Evolutionary conservation across 2,888 invertebrate genomes (phyloP), one percentile per base, ranked within the genome.

Genomic region (Coelopa pilipes): DNA sequence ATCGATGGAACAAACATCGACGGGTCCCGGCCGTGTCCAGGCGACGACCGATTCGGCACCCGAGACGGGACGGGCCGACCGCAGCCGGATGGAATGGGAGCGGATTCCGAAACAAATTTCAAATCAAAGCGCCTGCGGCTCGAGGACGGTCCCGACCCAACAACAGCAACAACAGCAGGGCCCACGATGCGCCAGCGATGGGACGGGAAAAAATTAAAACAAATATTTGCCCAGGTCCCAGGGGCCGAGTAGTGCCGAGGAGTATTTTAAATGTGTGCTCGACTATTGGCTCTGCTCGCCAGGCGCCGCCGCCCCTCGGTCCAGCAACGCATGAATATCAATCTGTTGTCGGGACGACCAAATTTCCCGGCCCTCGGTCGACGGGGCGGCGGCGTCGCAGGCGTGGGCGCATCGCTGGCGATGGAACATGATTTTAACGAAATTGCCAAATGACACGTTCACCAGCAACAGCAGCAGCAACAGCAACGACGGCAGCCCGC

Each of bases 371-470:
- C 34, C 34, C n/a, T 62, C 57, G 17, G 17, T 57, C 17, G 57
- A 11, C 62, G 34, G 66, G 24, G 24, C 13, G n/a, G 34, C 55
- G 55, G 62, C 62, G 46, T 15, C 24, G 34, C n/a, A 2, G 67
- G n/a, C 13, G n/a, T 55, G 21, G 67, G n/a, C 50, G 67, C 53
- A 21, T 55, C 67, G 53, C 34, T 34, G 55, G 53, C n/a, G 67
- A 21, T 69, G 17, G 21, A 47, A 46, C 59, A 57, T 47, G 69
- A 59, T 69, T 57, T 21, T 21, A 71, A 67, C 73, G 47, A 73
- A 75, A 77, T 76, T 76, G 78, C 76, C 76, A 75, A 78, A 77
- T 78, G 77, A 75, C 76, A 76, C 76, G 76, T 77, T 74, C 74
- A 63, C 53, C 53, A 53, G 5, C 65, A 76, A 71, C 71, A 75